These are phyloP conservation scores for Labrus mixtus DNA, from an alignment of 2,113 vertebrate genomes.

Conservation along the genomic window DNA sequence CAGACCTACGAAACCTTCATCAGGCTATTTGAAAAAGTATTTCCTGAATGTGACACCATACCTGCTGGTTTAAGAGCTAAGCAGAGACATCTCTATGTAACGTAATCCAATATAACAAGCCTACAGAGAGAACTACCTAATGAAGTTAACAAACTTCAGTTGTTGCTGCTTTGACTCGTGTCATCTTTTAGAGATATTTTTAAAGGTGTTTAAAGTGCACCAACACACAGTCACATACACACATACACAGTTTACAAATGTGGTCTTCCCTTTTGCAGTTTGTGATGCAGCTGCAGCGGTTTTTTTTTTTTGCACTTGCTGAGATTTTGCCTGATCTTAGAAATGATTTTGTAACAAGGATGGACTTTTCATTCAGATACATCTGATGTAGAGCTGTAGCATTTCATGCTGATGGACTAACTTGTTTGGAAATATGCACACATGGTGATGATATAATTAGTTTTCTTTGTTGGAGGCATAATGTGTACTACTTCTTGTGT, in stretches of 20 bases:
- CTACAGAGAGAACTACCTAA: not conserved
- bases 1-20: not conserved
- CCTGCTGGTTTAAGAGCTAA: not conserved
- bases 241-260: slow-evolving; percentile 2
- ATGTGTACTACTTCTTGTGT: not conserved
- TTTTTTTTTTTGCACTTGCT: slow-evolving; percentile 6
- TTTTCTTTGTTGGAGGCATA: slow-evolving; percentile 1
- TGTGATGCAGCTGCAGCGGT: slow-evolving; percentile 12
- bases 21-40: not conserved
- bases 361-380: not conserved
- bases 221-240: slow-evolving; percentile 6
- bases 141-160: slow-evolving; percentile 14
- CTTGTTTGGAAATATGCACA: slow-evolving; percentile 39
- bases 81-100: not conserved
- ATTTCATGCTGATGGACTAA: slow-evolving; percentile 12
- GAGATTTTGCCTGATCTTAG: not conserved
- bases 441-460: not conserved
- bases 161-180: not conserved
- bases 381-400: slow-evolving; percentile 17
- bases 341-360: not conserved
- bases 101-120: not conserved
- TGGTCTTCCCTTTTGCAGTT: slow-evolving; percentile 58
- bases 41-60: not conserved
- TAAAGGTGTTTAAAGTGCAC: slow-evolving; percentile 18
- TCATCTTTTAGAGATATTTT: not conserved